Percentiles rank a stretch among this genome's conserved stretches.
Conservation (phyloP, 2,888 invertebrate genomes). For the Emmelina monodactyla region DNA sequence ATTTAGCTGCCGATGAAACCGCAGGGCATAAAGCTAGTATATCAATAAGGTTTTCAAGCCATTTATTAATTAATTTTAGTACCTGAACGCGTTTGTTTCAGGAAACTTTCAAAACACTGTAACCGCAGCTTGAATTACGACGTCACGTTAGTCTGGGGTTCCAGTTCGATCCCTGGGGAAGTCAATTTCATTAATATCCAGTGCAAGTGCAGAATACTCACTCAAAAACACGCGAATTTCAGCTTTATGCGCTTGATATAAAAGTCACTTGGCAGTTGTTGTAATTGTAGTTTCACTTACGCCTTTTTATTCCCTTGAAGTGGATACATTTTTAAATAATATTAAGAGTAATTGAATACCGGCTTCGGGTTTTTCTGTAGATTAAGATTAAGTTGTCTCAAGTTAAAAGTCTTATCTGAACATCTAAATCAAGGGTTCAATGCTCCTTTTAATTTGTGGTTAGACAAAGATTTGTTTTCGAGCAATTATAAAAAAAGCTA, state of each 20-base stretch:
- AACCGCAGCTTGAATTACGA: too few relatives aligned
- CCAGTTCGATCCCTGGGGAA: slow-evolving; percentile 39
- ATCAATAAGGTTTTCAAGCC: too few relatives aligned
- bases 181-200: slow-evolving; percentile 64
- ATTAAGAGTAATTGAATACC: slow-evolving; percentile 53
- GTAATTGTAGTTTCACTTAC: slow-evolving; percentile 45
- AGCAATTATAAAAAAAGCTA: too few relatives aligned
- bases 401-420: slow-evolving; percentile 18
- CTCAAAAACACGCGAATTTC: too few relatives aligned
- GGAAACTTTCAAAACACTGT: too few relatives aligned
- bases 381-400: slow-evolving; percentile 42
- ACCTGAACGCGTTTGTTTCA: too few relatives aligned
- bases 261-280: too few relatives aligned
- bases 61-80: too few relatives aligned
- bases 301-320: slow-evolving; percentile 24
- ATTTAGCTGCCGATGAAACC: too few relatives aligned
- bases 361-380: slow-evolving; percentile 40
- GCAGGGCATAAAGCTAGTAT: too few relatives aligned
- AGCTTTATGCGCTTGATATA: too few relatives aligned
- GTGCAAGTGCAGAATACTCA: too few relatives aligned
- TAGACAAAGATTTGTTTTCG: neutral
- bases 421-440: slow-evolving; percentile 16
- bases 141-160: slow-evolving; percentile 25
- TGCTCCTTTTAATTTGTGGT: neutral
- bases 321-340: slow-evolving; percentile 52